Conservation (phyloP, 2,888 invertebrate genomes). For the Erannis defoliaria region DNA sequence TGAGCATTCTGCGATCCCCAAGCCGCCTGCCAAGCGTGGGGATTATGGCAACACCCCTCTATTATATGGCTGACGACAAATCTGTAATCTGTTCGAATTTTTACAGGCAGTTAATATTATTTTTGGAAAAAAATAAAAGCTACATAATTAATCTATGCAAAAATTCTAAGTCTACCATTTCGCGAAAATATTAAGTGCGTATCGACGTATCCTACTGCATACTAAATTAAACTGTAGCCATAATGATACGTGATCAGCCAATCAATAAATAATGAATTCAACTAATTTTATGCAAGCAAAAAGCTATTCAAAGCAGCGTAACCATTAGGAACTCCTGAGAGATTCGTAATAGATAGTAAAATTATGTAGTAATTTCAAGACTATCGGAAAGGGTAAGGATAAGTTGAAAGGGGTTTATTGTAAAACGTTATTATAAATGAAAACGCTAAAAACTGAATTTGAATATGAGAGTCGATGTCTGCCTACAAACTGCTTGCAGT, state of each 20-base stretch:
- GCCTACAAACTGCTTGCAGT: no score
- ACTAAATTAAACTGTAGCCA: constrained; percentile 8
- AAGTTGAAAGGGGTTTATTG: background rate
- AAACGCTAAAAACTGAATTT: no score
- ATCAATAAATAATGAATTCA: constrained; percentile 17
- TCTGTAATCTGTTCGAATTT: no score
- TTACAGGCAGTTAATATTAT: no score
- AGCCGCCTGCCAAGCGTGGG: no score
- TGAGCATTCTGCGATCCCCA: no score
- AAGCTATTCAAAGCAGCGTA: constrained; percentile 15
- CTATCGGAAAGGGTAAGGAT: background rate
- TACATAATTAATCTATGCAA: no score
- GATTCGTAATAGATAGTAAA: constrained; percentile 17
- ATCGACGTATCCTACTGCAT: constrained; percentile 17
- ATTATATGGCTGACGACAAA: no score
- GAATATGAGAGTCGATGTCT: no score
- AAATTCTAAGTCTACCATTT: background rate
- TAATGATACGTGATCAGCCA: constrained; percentile 18
- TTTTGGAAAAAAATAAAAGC: no score
- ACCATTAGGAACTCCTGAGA: constrained; percentile 13
- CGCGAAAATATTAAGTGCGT: background rate
- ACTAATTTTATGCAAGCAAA: constrained; percentile 26
- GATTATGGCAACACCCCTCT: no score
- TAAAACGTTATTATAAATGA: background rate
- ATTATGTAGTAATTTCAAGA: constrained; percentile 7